Percentiles rank a stretch among this genome's conserved stretches.
Conservation (phyloP, 2,113 vertebrate genomes). For the Mola mola region DNA sequence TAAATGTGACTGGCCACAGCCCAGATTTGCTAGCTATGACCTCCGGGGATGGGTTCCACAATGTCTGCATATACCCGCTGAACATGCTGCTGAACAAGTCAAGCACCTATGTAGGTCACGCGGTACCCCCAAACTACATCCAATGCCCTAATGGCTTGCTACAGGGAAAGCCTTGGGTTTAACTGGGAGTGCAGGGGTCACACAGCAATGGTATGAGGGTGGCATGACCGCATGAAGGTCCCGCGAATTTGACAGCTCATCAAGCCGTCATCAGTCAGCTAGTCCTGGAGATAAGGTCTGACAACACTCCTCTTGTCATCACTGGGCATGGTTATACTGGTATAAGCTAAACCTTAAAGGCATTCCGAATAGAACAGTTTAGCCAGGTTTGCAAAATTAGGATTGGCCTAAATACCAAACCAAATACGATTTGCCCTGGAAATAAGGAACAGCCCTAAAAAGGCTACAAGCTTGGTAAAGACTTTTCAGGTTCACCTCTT, state of each 20-base stretch:
- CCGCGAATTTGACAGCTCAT: conserved; percentile 63
- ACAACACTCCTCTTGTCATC: conserved; percentile 48
- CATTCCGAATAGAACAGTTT: background rate
- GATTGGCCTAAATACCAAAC: background rate
- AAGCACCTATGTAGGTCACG: conserved; percentile 68
- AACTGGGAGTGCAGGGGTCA: conserved; percentile 33
- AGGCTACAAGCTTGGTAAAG: background rate
- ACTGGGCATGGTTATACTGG: background rate
- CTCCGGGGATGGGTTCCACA: conserved; percentile 67
- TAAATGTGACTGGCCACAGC: conserved; percentile 78
- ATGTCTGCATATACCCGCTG: conserved; percentile 55
- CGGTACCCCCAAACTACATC: conserved; percentile 56
- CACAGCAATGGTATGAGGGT: conserved; percentile 14
- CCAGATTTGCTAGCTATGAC: conserved; percentile 70
- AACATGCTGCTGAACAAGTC: conserved; percentile 53
- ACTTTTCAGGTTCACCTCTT: conserved; percentile 9
- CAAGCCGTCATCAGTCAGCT: conserved; percentile 23
- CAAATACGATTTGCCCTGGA: background rate
- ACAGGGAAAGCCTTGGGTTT: conserved; percentile 33
- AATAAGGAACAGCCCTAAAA: background rate
- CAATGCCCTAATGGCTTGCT: conserved; percentile 38
- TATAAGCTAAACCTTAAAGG: conserved; percentile 9
- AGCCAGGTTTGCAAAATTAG: background rate
- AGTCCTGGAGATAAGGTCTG: conserved; percentile 46
- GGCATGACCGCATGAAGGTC: conserved; percentile 55